A percentile compares a stretch with the other conserved stretches of the same genome.
These are phyloP conservation scores for Enteromius argenteus DNA, from an alignment of 2,797 vertebrate species.

Conservation along the genomic window DNA sequence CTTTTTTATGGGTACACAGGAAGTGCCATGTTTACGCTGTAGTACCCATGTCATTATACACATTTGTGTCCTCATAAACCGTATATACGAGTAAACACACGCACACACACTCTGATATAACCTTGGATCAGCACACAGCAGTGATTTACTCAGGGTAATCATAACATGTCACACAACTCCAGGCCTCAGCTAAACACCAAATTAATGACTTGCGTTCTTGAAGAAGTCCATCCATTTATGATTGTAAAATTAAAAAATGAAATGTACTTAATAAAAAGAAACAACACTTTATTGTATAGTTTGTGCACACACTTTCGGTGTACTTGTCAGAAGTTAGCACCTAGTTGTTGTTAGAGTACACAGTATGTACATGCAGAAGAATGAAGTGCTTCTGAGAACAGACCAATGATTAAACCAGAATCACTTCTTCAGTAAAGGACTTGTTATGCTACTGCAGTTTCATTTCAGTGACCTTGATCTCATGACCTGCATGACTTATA, in stretches of 20 bases:
- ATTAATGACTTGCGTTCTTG: no score
- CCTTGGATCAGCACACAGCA: background rate
- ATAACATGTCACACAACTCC: no score
- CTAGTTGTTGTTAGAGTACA: background rate
- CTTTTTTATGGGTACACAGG: no score
- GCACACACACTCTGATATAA: no score
- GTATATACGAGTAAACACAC: no score
- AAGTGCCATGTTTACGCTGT: no score
- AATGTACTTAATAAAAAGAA: no score
- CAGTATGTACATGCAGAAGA: background rate
- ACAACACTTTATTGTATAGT: background rate
- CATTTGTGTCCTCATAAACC: no score
- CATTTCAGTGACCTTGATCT: background rate
- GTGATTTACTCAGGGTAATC: conserved; percentile 27
- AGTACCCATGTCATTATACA: no score
- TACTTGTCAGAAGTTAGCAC: background rate
- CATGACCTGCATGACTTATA: background rate
- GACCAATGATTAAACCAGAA: background rate
- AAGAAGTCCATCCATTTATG: background rate
- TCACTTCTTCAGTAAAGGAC: background rate
- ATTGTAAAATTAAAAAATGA: background rate
- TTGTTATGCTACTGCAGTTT: background rate
- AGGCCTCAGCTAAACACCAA: conserved; percentile 20
- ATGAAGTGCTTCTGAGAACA: no score
- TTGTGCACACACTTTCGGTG: background rate